Percentiles rank a stretch among this genome's conserved stretches.
Conservation (phyloP, 2,888 invertebrate species). For the Drosophila mettleri region DNA sequence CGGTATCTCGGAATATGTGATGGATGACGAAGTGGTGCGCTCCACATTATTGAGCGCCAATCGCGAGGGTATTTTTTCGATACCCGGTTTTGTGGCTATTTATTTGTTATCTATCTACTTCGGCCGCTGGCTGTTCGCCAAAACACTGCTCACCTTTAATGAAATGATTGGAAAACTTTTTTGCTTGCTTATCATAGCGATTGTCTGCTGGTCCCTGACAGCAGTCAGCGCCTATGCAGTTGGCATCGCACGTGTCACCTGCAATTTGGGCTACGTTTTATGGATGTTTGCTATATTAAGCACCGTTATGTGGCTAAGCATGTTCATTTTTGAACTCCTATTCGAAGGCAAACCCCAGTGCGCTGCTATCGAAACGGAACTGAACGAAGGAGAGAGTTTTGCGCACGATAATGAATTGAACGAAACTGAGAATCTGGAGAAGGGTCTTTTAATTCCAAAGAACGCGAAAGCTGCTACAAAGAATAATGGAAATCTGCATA, state of each 20-base stretch:
- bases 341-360: conserved; percentile 31
- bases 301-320: conserved; percentile 88
- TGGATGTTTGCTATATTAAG: conserved; percentile 90
- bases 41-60: conserved; percentile 91
- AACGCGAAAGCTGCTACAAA: not conserved
- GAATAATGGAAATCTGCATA: not conserved
- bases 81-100: conserved; percentile 93
- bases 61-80: conserved; percentile 95
- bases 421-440: conserved; percentile 29
- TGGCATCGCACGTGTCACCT: conserved; percentile 91
- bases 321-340: conserved; percentile 85
- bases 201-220: conserved; percentile 85
- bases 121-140: conserved; percentile 86
- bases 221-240: conserved; percentile 86
- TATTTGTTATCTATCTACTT: conserved; percentile 91
- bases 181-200: conserved; percentile 65
- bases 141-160: conserved; percentile 65
- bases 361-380: not conserved
- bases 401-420: not conserved
- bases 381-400: conserved; percentile 71
- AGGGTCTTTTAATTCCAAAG: conserved; percentile 15
- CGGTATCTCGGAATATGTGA: conserved; percentile 90
- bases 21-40: conserved; percentile 87
- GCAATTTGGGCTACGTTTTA: conserved; percentile 93
- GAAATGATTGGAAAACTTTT: conserved; percentile 74